Percentiles rank a stretch among this genome's conserved stretches.
These are phyloP conservation scores for Patiria pectinifera DNA, from an alignment of 53 echinoderm and acorn worm species.

Conservation along the genomic window DNA sequence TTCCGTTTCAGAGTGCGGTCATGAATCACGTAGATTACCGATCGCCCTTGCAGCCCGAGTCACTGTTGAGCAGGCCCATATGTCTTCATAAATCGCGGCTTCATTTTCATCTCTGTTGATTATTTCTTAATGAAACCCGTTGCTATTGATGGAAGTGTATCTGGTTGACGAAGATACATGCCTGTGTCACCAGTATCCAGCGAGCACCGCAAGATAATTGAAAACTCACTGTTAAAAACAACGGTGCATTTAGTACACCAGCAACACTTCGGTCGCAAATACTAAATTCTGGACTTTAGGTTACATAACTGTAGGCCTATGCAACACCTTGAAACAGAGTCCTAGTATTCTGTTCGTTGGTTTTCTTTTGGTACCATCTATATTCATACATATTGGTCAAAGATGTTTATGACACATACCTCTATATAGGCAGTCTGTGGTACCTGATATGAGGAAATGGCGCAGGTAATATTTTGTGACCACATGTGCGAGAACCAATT, in stretches of 20 bases:
- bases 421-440: no score
- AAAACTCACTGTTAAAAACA: not conserved
- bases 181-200: not conserved
- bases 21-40: not conserved
- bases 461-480: not conserved
- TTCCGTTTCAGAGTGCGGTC: not conserved
- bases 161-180: not conserved
- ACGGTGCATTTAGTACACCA: not conserved
- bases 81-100: not conserved
- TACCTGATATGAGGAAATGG: not conserved
- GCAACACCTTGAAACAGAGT: no score
- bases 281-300: not conserved
- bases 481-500: not conserved
- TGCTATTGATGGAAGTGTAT: not conserved
- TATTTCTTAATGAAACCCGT: not conserved
- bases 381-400: no score
- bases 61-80: not conserved
- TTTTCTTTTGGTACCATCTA: no score
- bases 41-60: not conserved
- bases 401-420: no score
- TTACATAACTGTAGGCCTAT: not conserved
- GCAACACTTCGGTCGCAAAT: not conserved
- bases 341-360: no score
- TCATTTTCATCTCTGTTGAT: not conserved
- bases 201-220: not conserved